phyloP scores from a whole-genome alignment of 2,888 invertebrate genomes.

The Cephus runcator region DNA sequence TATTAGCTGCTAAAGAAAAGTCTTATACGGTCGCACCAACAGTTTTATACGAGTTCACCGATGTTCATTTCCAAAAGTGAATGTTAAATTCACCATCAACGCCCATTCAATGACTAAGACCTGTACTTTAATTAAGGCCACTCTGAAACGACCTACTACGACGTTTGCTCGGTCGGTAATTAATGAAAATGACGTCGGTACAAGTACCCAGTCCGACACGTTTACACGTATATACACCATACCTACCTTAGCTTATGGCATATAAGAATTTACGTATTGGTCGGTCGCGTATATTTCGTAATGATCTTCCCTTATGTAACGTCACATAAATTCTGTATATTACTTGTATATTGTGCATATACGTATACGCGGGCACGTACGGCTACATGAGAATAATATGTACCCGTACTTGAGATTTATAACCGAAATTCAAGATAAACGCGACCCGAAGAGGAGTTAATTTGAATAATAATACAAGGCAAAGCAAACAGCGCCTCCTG shows the following conservation, averaged over 20 bases:
- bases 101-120: background rate
- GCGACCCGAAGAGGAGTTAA: background rate
- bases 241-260: background rate
- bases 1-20: background rate
- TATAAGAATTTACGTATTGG: background rate
- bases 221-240: slow-evolving; percentile 3
- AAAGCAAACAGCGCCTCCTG: background rate
- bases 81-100: background rate
- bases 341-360: background rate
- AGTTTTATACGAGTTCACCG: background rate
- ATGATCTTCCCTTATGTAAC: background rate
- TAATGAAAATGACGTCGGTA: background rate
- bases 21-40: background rate
- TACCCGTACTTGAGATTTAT: background rate
- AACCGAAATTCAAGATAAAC: background rate
- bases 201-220: background rate
- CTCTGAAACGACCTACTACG: background rate
- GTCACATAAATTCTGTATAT: background rate
- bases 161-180: background rate
- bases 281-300: background rate
- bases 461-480: background rate
- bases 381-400: background rate
- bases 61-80: background rate
- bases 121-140: background rate
- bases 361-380: background rate